Conservation (phyloP, 2,113 vertebrate species). For the Castor canadensis region DNA sequence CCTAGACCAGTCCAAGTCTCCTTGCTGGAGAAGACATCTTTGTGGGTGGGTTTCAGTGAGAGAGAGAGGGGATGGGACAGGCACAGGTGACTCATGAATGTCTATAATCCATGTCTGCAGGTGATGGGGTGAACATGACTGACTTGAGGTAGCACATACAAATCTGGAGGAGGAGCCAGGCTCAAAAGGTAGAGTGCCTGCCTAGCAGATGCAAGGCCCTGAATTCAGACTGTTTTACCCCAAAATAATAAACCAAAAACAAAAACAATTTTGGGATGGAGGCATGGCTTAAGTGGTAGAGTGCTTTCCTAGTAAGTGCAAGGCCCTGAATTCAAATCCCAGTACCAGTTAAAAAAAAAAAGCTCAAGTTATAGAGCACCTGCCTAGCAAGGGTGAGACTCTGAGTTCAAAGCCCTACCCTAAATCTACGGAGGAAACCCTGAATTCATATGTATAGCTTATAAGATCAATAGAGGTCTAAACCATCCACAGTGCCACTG, state of each 20-base stretch:
- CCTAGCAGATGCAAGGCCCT: no score
- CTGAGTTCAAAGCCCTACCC: neutral
- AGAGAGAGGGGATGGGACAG: neutral
- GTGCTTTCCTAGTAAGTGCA: no score
- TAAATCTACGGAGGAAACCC: neutral
- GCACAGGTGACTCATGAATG: neutral
- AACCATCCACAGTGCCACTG: rapidly evolving
- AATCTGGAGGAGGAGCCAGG: neutral
- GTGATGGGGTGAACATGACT: neutral
- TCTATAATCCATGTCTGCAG: neutral
- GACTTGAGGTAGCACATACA: neutral
- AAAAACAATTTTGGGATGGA: no score
- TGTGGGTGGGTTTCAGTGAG: neutral
- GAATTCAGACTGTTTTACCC: no score
- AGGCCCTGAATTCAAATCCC: no score
- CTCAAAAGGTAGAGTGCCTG: rapidly evolving
- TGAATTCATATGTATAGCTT: rapidly evolving
- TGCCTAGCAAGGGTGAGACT: neutral
- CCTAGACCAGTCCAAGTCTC: neutral
- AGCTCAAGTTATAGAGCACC: neutral
- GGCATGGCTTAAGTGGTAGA: no score
- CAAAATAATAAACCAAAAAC: no score
- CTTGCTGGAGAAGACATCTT: neutral
- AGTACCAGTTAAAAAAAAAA: no score
- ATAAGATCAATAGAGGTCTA: neutral